Conservation (phyloP, 2,113 vertebrate species). For the Phalacrocorax carbo region DNA sequence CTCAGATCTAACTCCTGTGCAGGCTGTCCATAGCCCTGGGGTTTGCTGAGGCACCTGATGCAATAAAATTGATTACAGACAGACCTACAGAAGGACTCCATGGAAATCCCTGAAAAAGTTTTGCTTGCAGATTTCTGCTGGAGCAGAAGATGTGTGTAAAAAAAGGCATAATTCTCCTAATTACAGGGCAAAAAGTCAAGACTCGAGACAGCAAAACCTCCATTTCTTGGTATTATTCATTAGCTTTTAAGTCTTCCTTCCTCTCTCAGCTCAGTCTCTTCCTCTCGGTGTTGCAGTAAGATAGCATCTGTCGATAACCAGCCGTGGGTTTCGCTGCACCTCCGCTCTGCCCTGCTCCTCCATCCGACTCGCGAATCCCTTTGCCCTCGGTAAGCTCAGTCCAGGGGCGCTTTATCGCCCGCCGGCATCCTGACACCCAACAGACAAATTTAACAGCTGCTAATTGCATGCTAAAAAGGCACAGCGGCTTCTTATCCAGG, state of each 20-base stretch:
- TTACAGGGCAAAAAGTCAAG: not conserved
- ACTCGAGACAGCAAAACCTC: not conserved
- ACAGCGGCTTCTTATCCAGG: not conserved
- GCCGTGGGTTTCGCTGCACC: not conserved
- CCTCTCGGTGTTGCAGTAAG: not conserved
- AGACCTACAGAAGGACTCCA: not conserved
- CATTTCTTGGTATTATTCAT: not conserved
- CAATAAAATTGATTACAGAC: not conserved
- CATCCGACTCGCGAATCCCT: not conserved
- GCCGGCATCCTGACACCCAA: not conserved
- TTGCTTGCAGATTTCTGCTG: not conserved
- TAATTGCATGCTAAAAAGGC: not conserved
- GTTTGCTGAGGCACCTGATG: not conserved
- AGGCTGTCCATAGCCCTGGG: not conserved
- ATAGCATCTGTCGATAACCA: not conserved
- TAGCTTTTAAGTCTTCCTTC: not conserved
- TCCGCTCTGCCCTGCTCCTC: not conserved
- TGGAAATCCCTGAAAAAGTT: not conserved
- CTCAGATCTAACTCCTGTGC: not conserved
- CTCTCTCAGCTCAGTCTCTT: not conserved
- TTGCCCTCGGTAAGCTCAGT: not conserved
- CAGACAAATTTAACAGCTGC: not conserved
- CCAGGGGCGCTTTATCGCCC: not conserved
- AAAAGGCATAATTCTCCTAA: not conserved
- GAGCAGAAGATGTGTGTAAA: fast-evolving